Conservation (phyloP, 1,140 invertebrate genomes). For the Apis cerana region DNA sequence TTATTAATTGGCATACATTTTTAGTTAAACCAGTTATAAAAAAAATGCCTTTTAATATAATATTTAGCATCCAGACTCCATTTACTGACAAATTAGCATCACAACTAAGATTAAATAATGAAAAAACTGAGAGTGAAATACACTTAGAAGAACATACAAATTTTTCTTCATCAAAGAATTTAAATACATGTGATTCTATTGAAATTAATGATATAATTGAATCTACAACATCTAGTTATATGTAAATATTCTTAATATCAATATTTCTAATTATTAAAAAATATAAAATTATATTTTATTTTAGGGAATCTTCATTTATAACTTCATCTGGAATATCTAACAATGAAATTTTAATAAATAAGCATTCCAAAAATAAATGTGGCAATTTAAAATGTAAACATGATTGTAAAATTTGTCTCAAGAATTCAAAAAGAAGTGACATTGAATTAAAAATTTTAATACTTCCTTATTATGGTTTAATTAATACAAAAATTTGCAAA, state of each 20-base stretch:
- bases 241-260: constrained; percentile 2
- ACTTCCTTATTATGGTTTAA: constrained; percentile 54
- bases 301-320: constrained; percentile 5
- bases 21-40: not conserved
- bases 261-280: not conserved
- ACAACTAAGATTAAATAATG: not conserved
- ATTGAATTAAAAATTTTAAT: constrained; percentile 47
- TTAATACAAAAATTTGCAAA: constrained; percentile 30
- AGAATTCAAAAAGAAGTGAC: not conserved
- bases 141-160: not conserved
- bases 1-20: constrained; percentile 62
- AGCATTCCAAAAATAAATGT: not conserved
- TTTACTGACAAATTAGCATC: constrained; percentile 38
- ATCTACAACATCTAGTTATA: not conserved
- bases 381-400: not conserved
- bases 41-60: constrained; percentile 54
- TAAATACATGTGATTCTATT: not conserved
- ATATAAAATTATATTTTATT: not conserved
- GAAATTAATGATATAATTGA: not conserved
- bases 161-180: not conserved
- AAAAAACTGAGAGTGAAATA: constrained; percentile 5
- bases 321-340: not conserved
- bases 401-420: not conserved
- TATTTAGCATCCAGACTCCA: constrained; percentile 47
- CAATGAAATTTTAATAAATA: not conserved